Conservation (phyloP, 2,113 vertebrate species). For the Vicugna pacos region DNA sequence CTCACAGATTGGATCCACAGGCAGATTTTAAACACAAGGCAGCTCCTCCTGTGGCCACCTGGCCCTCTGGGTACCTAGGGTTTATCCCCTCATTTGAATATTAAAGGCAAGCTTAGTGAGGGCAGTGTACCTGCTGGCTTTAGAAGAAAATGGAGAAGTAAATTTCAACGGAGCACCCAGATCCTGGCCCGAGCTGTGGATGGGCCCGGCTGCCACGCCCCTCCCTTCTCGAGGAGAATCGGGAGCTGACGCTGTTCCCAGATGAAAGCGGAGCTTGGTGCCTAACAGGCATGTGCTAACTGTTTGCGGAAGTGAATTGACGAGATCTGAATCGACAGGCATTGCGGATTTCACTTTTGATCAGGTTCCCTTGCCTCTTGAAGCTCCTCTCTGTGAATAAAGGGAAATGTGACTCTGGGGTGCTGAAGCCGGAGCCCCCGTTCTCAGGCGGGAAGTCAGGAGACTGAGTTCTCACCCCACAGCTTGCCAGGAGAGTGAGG, state of each 20-base stretch:
- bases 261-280: slow-evolving; percentile 3
- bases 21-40: neutral
- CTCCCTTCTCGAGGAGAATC: neutral
- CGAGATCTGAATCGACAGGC: slow-evolving; percentile 47
- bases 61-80: neutral
- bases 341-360: slow-evolving; percentile 48
- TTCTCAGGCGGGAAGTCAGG: neutral
- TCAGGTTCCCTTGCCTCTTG: slow-evolving; percentile 56
- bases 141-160: neutral
- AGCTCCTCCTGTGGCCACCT: neutral
- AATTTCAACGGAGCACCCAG: neutral
- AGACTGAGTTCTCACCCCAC: neutral
- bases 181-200: neutral
- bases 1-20: neutral
- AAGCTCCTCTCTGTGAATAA: slow-evolving; percentile 49
- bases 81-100: slow-evolving; percentile 48
- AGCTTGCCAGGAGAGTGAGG: neutral
- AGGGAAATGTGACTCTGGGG: neutral
- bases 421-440: neutral
- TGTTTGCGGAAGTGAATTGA: slow-evolving; percentile 67
- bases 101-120: slow-evolving; percentile 40
- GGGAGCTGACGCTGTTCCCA: slow-evolving; percentile 53
- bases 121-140: neutral
- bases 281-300: slow-evolving; percentile 67
- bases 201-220: fast-evolving